Evolutionary conservation across 2,797 vertebrate genomes (phyloP), one percentile per base, ranked within the genome.

Genomic region (Manis javanica): DNA sequence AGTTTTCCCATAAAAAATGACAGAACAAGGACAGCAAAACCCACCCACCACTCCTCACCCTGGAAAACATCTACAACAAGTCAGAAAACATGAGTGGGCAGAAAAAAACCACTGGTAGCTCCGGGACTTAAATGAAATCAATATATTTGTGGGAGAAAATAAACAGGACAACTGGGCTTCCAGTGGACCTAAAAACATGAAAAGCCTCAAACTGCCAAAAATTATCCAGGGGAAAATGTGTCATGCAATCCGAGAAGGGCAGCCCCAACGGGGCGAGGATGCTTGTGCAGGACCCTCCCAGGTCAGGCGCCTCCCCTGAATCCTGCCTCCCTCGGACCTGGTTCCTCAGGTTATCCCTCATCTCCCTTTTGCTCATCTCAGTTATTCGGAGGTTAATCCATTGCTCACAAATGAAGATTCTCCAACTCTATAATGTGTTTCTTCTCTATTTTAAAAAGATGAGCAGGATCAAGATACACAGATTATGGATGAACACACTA

Each of bases 331-430:
- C 49, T 19, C 23, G 31, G 34, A 34, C 21, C 51, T 23, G 7
- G 10, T 29, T 59, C 31, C 37, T 74, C 71, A 14, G 24, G 34
- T 37, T 21, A 59, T 24, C 5, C 10, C 29, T 79, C 23, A 18
- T 29, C 29, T 51, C 12, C 59, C 37, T 66, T n/a, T 57, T 46
- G 37, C 31, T 46, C 63, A 21, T 69, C 11, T 46, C 46, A 53
- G 23, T 78, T 63, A 31, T 31, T 49, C 74, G 66, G 46, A 88
- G 53, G 29, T 18, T 46, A 53, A 53, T 37, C 39, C 57, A 61
- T 92, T 97, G 71, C 63, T 94, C 95, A 55, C 87, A 92, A 96
- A 26, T 77, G 57, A 79, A n/a, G 78, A 75, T 84, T 46, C 24
- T 51, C 53, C 85, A 59, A 23, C 79, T 57, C 19, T 42, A 91